These are phyloP conservation scores for Irena cyanogastra DNA, from an alignment of 2,113 vertebrate species.

Conservation along the genomic window DNA sequence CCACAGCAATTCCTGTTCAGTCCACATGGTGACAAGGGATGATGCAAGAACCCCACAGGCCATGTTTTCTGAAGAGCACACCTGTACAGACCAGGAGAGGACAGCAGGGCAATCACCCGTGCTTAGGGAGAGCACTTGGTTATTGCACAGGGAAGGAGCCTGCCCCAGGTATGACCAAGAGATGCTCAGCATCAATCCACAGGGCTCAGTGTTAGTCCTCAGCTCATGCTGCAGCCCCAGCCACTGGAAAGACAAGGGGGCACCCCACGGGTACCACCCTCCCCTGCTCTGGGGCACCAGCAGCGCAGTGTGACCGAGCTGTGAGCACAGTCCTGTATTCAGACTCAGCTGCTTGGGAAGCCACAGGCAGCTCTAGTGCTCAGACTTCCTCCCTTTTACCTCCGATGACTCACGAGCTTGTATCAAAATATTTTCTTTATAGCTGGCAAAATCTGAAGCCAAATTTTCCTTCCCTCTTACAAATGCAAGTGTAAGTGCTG, in stretches of 20 bases:
- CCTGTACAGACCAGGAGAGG: not conserved
- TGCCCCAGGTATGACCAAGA: fast-evolving
- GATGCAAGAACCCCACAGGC: not conserved
- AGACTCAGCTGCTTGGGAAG: not conserved
- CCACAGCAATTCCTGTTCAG: not conserved
- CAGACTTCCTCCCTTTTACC: not conserved
- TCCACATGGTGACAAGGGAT: not conserved
- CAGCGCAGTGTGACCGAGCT: fast-evolving
- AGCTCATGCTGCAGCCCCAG: not conserved
- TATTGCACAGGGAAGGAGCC: not conserved
- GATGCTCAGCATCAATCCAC: fast-evolving
- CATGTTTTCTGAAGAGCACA: not conserved
- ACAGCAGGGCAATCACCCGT: fast-evolving
- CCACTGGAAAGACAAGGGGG: fast-evolving
- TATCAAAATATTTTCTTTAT: slow-evolving; percentile 52
- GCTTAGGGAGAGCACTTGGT: not conserved
- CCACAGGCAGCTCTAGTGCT: not conserved
- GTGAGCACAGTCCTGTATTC: fast-evolving
- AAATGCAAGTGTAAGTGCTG: not conserved
- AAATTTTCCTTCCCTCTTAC: not conserved
- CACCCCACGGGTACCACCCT: fast-evolving
- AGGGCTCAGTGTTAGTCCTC: fast-evolving
- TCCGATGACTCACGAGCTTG: not conserved
- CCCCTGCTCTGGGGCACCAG: not conserved
- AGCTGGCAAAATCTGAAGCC: slow-evolving; percentile 28